phyloP scores from a whole-genome alignment of 1,140 invertebrate genomes.

The Calycopis cecrops region DNA sequence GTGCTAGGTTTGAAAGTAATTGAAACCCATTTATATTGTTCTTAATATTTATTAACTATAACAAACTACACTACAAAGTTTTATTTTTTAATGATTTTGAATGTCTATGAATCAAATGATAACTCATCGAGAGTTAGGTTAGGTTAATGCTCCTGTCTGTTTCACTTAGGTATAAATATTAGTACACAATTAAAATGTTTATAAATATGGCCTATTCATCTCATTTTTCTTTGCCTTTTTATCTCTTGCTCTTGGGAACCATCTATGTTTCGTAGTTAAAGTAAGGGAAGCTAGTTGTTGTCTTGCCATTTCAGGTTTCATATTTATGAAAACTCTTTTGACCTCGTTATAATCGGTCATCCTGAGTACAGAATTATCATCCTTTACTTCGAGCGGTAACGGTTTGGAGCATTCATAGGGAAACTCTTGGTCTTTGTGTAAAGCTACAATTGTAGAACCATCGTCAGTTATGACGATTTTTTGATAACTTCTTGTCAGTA shows the following conservation, averaged over 20 bases:
- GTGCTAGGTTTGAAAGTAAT: no score
- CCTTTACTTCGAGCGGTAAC: conserved; percentile 73
- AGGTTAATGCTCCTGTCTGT: no score
- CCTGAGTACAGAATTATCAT: conserved; percentile 77
- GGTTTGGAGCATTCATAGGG: conserved; percentile 90
- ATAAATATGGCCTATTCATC: conserved; percentile 85
- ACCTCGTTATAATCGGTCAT: conserved; percentile 78
- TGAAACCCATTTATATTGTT: no score
- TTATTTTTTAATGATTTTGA: no score
- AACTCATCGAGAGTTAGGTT: no score
- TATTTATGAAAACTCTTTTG: conserved; percentile 79
- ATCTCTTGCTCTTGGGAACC: conserved; percentile 83
- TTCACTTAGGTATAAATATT: not conserved
- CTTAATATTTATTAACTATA: no score
- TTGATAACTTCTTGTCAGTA: conserved; percentile 44
- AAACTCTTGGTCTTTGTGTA: conserved; percentile 88
- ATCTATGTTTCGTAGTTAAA: conserved; percentile 86
- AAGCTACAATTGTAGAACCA: conserved; percentile 87
- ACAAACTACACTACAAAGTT: no score
- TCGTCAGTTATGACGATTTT: conserved; percentile 82
- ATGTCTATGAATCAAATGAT: no score
- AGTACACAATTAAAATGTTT: conserved; percentile 32
- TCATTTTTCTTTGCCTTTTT: conserved; percentile 80
- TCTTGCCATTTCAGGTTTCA: conserved; percentile 76
- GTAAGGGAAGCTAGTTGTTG: conserved; percentile 85